A percentile compares a stretch with the other conserved stretches of the same genome.
Conservation (phyloP, 2,797 vertebrate species). For the Otus scops region DNA sequence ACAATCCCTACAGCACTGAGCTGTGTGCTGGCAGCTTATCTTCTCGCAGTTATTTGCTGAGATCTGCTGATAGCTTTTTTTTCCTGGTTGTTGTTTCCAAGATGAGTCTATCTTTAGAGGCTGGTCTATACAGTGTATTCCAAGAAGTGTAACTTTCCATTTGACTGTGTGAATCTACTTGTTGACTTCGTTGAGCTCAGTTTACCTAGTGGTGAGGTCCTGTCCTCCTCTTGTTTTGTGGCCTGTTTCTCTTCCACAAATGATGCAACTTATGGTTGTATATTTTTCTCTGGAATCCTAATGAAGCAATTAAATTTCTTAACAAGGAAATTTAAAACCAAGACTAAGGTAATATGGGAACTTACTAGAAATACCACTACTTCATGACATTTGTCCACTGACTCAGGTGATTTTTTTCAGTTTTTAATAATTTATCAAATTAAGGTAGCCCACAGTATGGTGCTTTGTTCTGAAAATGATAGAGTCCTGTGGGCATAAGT, state of each 20-base stretch:
- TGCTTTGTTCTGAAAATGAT: not conserved
- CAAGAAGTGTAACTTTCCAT: not conserved
- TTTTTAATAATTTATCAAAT: not conserved
- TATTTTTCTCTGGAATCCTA: not conserved
- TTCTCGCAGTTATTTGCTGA: not conserved
- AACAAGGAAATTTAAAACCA: not conserved
- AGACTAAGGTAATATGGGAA: not conserved
- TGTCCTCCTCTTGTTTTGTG: not conserved
- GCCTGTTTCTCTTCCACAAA: not conserved
- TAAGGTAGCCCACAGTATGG: not conserved
- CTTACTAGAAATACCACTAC: not conserved
- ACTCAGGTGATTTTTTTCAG: not conserved
- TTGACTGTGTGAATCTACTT: not conserved
- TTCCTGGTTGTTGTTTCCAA: not conserved
- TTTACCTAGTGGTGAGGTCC: not conserved
- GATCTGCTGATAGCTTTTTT: not conserved
- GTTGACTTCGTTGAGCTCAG: not conserved
- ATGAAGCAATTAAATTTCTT: not conserved
- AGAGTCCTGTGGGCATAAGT: not conserved
- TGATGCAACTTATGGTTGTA: not conserved
- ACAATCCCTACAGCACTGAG: not conserved
- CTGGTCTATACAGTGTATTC: not conserved
- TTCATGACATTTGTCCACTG: not conserved
- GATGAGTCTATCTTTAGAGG: not conserved
- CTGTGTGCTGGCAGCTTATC: not conserved